A percentile compares a stretch with the other conserved stretches of the same genome.
phyloP scores from a whole-genome alignment of 2,888 invertebrate species.

The Bellardia bayeri region DNA sequence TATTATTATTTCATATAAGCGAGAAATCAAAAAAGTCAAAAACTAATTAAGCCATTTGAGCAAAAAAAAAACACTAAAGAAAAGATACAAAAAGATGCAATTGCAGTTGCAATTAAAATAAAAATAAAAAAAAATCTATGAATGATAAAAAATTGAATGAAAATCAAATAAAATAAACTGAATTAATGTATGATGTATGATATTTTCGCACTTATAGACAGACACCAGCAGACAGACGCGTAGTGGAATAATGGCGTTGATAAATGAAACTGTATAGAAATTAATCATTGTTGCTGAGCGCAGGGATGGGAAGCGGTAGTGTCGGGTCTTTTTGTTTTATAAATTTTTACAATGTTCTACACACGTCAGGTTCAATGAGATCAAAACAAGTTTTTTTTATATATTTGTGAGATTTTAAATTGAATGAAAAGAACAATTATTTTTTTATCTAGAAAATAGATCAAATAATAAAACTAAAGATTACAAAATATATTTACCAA shows the following conservation, averaged over 20 bases:
- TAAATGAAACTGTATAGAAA: slow-evolving; percentile 35
- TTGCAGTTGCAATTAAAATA: slow-evolving; percentile 2
- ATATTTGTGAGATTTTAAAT: slow-evolving; percentile 29
- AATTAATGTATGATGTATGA: slow-evolving; percentile 12
- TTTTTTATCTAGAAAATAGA: neutral
- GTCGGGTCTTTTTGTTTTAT: slow-evolving; percentile 12
- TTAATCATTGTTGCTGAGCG: slow-evolving; percentile 44
- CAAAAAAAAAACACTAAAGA: neutral
- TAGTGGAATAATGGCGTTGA: neutral
- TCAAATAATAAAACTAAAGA: neutral
- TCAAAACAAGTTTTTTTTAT: slow-evolving; percentile 40
- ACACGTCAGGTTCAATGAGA: slow-evolving; percentile 65
- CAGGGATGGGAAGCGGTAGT: slow-evolving; percentile 41
- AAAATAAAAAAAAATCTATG: slow-evolving; percentile 1
- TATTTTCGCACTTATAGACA: slow-evolving; percentile 52
- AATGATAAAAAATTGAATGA: slow-evolving; percentile 42
- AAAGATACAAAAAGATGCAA: neutral
- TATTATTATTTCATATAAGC: slow-evolving; percentile 35
- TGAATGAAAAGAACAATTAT: slow-evolving; percentile 6
- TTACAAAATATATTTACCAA: neutral
- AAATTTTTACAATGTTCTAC: slow-evolving; percentile 14
- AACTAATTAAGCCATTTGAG: slow-evolving; percentile 67
- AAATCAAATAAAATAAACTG: slow-evolving; percentile 17
- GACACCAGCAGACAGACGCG: slow-evolving; percentile 11
- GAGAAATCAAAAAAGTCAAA: slow-evolving; percentile 68